Percentiles rank a stretch among this genome's conserved stretches.
These are phyloP conservation scores for Rhorus exstirpatorius DNA, from an alignment of 2,888 invertebrate species.

Conservation along the genomic window DNA sequence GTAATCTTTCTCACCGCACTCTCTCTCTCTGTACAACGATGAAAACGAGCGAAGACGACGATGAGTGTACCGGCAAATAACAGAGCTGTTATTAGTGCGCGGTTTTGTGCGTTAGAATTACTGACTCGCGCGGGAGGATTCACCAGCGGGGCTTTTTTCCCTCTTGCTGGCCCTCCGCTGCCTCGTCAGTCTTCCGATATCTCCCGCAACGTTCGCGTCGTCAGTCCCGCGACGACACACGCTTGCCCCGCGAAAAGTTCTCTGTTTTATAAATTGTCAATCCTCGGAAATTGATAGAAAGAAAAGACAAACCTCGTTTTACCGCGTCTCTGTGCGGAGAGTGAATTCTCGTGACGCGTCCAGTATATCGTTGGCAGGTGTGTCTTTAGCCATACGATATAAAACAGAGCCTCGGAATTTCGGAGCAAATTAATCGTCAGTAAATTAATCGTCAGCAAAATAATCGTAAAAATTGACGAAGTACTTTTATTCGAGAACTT, in stretches of 20 bases:
- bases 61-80: constrained; percentile 44
- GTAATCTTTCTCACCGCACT: no score
- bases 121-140: constrained; percentile 62
- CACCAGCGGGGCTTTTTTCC: constrained; percentile 52
- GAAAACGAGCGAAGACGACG: background rate
- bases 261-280: background rate
- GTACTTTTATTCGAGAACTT: background rate
- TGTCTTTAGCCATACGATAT: no score
- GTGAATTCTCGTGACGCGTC: background rate
- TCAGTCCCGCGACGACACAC: constrained; percentile 9
- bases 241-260: background rate
- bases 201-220: constrained; percentile 62
- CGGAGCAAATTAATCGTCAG: background rate
- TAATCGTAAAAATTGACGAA: background rate
- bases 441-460: background rate
- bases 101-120: constrained; percentile 38
- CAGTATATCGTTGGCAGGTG: no score
- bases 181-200: constrained; percentile 66
- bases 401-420: background rate
- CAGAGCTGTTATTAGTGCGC: constrained; percentile 36
- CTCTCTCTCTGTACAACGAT: background rate
- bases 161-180: constrained; percentile 58
- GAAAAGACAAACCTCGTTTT: background rate
- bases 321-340: background rate
- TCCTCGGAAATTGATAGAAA: background rate